Evolutionary conservation across 1,140 invertebrate species (phyloP).

Genomic region (Formica selysi): DNA sequence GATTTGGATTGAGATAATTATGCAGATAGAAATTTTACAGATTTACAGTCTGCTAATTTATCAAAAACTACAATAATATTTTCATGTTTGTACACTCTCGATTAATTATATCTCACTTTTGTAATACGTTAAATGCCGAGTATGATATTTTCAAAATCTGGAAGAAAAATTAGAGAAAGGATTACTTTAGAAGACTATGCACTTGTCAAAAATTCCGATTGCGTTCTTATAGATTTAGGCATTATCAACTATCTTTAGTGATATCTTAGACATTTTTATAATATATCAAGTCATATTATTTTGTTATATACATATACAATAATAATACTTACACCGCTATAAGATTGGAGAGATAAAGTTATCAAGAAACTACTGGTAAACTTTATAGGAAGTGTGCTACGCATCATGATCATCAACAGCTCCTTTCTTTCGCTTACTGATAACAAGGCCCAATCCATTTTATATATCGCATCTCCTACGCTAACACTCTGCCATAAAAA

Average conservation of each 20-base stretch:
- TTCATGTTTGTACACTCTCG: not conserved
- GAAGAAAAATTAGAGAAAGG: constrained; percentile 14
- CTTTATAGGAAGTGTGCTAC: constrained; percentile 51
- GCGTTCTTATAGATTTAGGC: not conserved
- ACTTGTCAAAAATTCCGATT: not conserved
- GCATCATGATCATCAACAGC: constrained; percentile 52
- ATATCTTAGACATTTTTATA: not conserved
- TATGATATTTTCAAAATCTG: constrained; percentile 66
- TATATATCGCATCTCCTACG: constrained; percentile 12
- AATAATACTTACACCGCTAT: constrained; percentile 26
- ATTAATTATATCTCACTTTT: constrained; percentile 43
- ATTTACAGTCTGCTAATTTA: not conserved
- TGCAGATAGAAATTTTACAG: not conserved
- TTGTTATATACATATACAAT: not conserved
- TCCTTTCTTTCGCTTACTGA: not conserved
- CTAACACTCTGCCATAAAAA: constrained; percentile 14
- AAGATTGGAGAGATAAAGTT: constrained; percentile 49
- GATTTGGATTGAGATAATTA: constrained; percentile 4
- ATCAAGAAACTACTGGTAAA: constrained; percentile 57
- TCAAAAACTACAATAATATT: constrained; percentile 6
- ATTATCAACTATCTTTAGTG: not conserved
- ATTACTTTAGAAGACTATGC: not conserved
- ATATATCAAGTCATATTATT: not conserved
- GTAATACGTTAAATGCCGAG: constrained; percentile 59
- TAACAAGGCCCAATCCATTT: constrained; percentile 20